Conservation (phyloP, 2,888 invertebrate genomes). For the Heliconius charithonia region DNA sequence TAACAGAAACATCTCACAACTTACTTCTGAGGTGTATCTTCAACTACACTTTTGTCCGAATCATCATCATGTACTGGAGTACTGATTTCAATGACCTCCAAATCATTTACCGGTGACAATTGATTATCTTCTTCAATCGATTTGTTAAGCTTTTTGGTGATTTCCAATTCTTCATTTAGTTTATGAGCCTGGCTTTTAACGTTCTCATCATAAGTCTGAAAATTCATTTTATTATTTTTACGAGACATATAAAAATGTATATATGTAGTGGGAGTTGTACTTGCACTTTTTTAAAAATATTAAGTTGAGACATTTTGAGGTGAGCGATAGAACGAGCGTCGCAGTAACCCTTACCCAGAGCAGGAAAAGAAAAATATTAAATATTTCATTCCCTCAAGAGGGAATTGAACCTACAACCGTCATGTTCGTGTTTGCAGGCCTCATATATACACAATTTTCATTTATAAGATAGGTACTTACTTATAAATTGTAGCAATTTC, state of each 20-base stretch:
- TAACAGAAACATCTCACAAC: background rate
- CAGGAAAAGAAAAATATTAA: background rate
- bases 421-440: background rate
- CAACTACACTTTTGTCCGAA: slow-evolving; percentile 72
- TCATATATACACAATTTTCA: background rate
- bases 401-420: background rate
- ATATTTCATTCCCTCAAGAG: background rate
- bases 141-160: slow-evolving; percentile 11
- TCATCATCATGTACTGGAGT: slow-evolving; percentile 62
- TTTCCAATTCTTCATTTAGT: slow-evolving; percentile 13
- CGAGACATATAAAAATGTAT: too few species aligned
- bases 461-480: too few species aligned
- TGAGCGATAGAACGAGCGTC: background rate
- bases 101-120: slow-evolving; percentile 41
- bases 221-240: background rate
- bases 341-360: background rate
- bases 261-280: too few species aligned
- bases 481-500: too few species aligned
- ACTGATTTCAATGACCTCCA: slow-evolving; percentile 46
- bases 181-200: background rate
- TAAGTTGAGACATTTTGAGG: too few species aligned
- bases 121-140: slow-evolving; percentile 26
- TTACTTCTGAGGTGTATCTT: slow-evolving; percentile 81
- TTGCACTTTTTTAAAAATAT: too few species aligned
- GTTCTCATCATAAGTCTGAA: slow-evolving; percentile 12